Base-by-base conservation (phyloP, 2,113 vertebrate genomes). In the mouse (Mus musculus) region DNA sequence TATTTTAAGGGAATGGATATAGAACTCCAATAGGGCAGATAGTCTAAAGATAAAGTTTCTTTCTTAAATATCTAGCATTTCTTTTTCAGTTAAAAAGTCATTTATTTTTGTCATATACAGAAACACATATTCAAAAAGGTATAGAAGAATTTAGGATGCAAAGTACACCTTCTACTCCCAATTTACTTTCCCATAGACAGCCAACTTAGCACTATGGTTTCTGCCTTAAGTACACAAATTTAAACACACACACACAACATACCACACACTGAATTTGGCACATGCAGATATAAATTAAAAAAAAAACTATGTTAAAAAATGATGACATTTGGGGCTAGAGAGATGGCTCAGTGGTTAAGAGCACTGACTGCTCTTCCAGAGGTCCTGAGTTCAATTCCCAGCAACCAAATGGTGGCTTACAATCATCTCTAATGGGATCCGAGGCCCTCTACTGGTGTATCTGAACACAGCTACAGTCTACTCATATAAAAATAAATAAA, bases 11-110 rank as follows among this genome's bases (percentile, higher is more conserved):
- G 84, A 67, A 28, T 69, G 52, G 77, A 92, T 72, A 81, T 33
- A 61, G n/a, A 91, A 95, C 36, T 73, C 78, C 14, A 93, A 88
- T 69, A 42, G 10, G 9, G 78, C 46, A 82, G 69, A n/a, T 77
- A 91, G 86, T 89, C 65, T 93, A 24, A 93, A 75, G 54, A 93
- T 63, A 65, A 65, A 90, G 26, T 42, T 94, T 67, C 46, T 84
- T 96, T 93, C 4, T 81, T 49, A 72, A 88, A n/a, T 73, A 4
- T 4, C 46, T 77, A 75, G 81, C 5, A 89, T 54, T 95, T 90
- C 7, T 86, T 94, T 89, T 33, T 75, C 36, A 76, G 54, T 52
- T 61, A 75, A 94, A 86, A 86, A n/a, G 7, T 33, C 3, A 28
- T 76, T 73, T 91, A 89, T 77, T 97, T 93, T 92, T 90, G 1